phyloP scores from a whole-genome alignment of 30 jellyfish, hydroid and myxozoan species.

The Hydra vulgaris region DNA sequence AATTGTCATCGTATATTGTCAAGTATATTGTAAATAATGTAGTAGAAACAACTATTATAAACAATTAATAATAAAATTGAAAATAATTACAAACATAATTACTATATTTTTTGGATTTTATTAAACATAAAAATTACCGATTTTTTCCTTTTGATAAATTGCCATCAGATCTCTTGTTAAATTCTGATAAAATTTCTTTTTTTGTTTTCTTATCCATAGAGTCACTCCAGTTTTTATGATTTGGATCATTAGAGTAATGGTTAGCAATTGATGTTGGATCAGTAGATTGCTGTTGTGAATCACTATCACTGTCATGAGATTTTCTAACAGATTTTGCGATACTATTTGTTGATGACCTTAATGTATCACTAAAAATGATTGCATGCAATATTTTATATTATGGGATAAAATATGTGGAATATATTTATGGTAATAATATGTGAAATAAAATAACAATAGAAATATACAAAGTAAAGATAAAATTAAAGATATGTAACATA shows the following conservation, averaged over 20 bases:
- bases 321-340: slow-evolving; percentile 72
- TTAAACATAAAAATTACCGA: neutral
- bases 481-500: too few relatives aligned
- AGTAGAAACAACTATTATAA: too few relatives aligned
- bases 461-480: too few relatives aligned
- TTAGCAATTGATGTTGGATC: slow-evolving; percentile 69
- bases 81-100: too few relatives aligned
- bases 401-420: neutral
- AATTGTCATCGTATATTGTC: too few relatives aligned
- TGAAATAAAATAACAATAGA: too few relatives aligned
- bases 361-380: slow-evolving; percentile 1
- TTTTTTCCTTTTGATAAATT: slow-evolving; percentile 1
- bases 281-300: slow-evolving; percentile 26
- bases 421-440: neutral
- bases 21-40: too few relatives aligned
- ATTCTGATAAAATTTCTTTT: slow-evolving; percentile 71
- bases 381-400: too few relatives aligned
- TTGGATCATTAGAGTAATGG: slow-evolving; percentile 90
- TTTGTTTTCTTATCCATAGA: slow-evolving; percentile 87
- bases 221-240: slow-evolving; percentile 75
- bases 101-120: too few relatives aligned
- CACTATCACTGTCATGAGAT: slow-evolving; percentile 63
- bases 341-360: slow-evolving; percentile 37
- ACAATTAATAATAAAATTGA: too few relatives aligned
- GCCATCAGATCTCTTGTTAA: slow-evolving; percentile 33